phyloP scores from a whole-genome alignment of 1,140 invertebrate species.

The Radopholus similis region DNA sequence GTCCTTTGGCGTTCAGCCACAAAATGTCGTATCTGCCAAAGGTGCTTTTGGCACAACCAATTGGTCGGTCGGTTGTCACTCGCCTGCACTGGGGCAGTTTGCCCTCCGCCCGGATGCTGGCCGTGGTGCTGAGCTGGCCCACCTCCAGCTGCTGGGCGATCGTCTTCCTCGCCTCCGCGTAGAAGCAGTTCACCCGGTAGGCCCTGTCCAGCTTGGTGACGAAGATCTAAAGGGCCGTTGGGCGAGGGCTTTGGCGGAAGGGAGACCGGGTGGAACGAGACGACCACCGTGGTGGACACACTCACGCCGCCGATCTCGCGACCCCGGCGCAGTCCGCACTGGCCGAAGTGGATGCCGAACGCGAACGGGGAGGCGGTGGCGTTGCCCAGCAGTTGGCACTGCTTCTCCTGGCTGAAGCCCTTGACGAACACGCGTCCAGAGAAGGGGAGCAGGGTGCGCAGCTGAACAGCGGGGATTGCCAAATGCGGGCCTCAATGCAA shows the following conservation, averaged over 20 bases:
- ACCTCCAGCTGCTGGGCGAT: conserved; percentile 51
- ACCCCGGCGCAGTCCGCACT: conserved; percentile 48
- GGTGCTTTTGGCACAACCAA: not conserved
- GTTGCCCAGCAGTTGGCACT: conserved; percentile 40
- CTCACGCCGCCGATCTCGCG: conserved; percentile 57
- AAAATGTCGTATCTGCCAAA: conserved; percentile 55
- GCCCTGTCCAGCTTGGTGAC: conserved; percentile 58
- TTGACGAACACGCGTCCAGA: conserved; percentile 56
- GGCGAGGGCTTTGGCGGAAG: not conserved
- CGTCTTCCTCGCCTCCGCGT: conserved; percentile 48
- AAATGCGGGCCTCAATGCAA: not conserved
- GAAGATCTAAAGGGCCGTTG: conserved; percentile 44
- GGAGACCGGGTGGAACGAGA: conserved; percentile 56
- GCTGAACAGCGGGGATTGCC: conserved; percentile 28
- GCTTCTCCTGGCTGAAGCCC: conserved; percentile 40
- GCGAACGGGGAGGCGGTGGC: conserved; percentile 19
- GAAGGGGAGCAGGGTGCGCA: conserved; percentile 48
- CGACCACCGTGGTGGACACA: conserved; percentile 52
- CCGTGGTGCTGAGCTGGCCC: conserved; percentile 42
- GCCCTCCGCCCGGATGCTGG: conserved; percentile 31
- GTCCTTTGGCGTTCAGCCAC: conserved; percentile 35
- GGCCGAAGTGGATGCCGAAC: conserved; percentile 52
- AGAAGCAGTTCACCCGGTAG: conserved; percentile 55
- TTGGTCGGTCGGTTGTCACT: not conserved
- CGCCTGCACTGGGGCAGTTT: conserved; percentile 47